Conservation (phyloP, 2,797 vertebrate species). For the Aythya fuligula region DNA sequence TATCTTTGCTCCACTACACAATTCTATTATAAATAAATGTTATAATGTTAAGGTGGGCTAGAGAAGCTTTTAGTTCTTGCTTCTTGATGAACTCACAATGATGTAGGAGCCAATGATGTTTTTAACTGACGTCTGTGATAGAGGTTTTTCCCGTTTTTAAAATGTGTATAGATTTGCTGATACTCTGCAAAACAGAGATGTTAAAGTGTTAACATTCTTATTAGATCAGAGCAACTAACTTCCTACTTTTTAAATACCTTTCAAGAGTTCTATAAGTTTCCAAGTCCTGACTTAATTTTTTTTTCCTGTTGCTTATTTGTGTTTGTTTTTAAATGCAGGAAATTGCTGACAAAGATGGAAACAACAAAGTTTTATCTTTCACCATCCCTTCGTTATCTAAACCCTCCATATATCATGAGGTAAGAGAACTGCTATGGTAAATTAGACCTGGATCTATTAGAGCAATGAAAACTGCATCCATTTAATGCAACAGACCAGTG, state of each 20-base stretch:
- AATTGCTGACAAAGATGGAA: conserved; percentile 98
- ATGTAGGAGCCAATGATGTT: neutral
- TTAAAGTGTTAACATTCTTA: neutral
- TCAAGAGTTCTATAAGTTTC: neutral
- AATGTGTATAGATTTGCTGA: neutral
- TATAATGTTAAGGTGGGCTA: neutral
- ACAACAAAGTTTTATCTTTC: conserved; percentile 96
- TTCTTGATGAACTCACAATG: neutral
- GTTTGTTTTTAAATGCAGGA: conserved; percentile 83
- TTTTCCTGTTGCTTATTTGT: neutral
- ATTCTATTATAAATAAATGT: neutral
- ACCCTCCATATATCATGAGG: conserved; percentile 98
- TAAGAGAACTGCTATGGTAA: conserved; percentile 65
- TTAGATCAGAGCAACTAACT: neutral
- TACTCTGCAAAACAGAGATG: neutral
- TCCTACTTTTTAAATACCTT: neutral
- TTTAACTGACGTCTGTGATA: neutral
- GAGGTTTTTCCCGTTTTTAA: neutral
- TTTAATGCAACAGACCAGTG: neutral
- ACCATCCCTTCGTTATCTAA: conserved; percentile 98
- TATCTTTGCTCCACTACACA: neutral
- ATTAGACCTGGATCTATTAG: conserved; percentile 21
- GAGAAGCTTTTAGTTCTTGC: neutral
- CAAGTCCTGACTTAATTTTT: neutral
- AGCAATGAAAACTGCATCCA: conserved; percentile 4